Evolutionary conservation across 30 jellyfish, hydroid and myxozoan species (phyloP).

Genomic region (Aurelia sp.): DNA sequence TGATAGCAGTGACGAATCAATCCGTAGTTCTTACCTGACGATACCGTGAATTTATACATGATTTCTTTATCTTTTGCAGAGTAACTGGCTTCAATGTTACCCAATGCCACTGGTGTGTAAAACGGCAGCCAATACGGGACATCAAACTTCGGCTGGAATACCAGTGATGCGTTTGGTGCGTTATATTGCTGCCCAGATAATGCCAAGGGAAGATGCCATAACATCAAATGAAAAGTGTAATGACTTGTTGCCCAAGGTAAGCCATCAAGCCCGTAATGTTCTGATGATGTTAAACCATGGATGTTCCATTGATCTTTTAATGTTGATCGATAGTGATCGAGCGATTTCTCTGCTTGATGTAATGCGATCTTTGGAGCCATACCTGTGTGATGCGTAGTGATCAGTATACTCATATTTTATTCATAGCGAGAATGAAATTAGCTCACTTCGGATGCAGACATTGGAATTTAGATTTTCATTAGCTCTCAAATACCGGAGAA

Average conservation of each 20-base stretch:
- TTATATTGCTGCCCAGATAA: constrained; percentile 95
- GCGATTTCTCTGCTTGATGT: constrained; percentile 93
- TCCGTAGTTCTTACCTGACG: constrained; percentile 78
- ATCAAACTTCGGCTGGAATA: constrained; percentile 87
- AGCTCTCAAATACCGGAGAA: too few species aligned
- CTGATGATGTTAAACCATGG: constrained; percentile 97
- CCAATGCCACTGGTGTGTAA: constrained; percentile 91
- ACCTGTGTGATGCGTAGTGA: constrained; percentile 33
- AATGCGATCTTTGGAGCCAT: constrained; percentile 84
- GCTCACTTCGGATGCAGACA: too few species aligned
- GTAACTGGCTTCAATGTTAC: constrained; percentile 84
- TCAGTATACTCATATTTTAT: not conserved
- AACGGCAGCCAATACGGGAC: constrained; percentile 97
- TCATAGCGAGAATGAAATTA: not conserved
- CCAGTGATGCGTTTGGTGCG: constrained; percentile 90
- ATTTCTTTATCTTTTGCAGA: constrained; percentile 38
- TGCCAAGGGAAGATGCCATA: constrained; percentile 98
- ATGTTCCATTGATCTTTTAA: constrained; percentile 96
- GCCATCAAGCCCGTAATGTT: constrained; percentile 97
- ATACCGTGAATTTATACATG: constrained; percentile 69
- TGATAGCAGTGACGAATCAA: not conserved
- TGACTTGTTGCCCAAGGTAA: constrained; percentile 99
- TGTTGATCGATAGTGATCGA: constrained; percentile 95
- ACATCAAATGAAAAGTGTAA: constrained; percentile 87
- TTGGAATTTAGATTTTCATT: too few species aligned